Conservation (phyloP, 2,797 vertebrate genomes). For the Nannoperca australis region DNA sequence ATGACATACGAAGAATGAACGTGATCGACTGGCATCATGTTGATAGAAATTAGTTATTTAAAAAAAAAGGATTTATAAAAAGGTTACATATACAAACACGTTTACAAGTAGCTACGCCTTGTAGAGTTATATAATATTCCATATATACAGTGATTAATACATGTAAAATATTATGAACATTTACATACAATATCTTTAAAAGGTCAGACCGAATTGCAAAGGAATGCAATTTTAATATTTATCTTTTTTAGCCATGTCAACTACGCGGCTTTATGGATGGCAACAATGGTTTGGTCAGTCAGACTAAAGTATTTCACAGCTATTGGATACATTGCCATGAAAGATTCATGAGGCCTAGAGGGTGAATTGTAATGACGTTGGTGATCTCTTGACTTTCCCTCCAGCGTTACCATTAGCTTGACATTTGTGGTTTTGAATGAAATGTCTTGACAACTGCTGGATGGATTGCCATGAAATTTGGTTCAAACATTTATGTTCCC, state of each 20-base stretch:
- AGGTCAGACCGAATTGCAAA: neutral
- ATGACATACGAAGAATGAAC: no score
- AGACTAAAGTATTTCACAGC: neutral
- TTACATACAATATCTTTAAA: neutral
- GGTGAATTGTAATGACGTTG: neutral
- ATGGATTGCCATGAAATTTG: neutral
- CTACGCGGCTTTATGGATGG: neutral
- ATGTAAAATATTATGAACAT: no score
- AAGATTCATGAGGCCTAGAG: neutral
- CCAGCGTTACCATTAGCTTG: neutral
- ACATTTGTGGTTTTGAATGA: neutral
- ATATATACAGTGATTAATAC: no score
- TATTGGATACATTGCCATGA: neutral
- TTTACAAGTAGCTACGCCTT: no score
- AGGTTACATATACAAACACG: no score
- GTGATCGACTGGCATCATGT: no score
- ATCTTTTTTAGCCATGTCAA: conserved; percentile 4
- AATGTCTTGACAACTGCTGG: neutral
- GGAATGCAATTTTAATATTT: conserved; percentile 12
- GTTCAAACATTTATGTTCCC: neutral
- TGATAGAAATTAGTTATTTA: no score
- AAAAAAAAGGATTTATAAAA: no score
- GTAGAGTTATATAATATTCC: no score
- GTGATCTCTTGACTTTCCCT: neutral
- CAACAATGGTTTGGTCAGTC: neutral